Conservation (phyloP, 2,888 invertebrate genomes). For the Caenorhabditis zanzibari region DNA sequence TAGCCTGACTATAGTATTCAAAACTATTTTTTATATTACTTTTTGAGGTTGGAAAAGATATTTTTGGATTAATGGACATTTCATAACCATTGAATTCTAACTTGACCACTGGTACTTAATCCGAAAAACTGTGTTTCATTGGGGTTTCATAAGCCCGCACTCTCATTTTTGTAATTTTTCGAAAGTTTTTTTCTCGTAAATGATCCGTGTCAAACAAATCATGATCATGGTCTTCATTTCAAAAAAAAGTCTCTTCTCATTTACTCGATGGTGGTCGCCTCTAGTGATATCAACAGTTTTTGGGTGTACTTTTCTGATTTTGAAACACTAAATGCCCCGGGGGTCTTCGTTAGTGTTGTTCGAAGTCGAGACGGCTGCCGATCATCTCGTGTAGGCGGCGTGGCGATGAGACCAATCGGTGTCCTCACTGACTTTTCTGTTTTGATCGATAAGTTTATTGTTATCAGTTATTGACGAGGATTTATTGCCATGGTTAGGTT, state of each 20-base stretch:
- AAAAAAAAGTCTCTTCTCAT: neutral
- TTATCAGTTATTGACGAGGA: neutral
- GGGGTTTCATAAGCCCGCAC: too few relatives aligned
- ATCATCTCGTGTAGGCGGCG: constrained; percentile 34
- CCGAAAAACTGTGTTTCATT: neutral
- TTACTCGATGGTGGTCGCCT: constrained; percentile 12
- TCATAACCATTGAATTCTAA: neutral
- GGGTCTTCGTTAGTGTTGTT: constrained; percentile 43
- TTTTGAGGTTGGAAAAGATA: neutral
- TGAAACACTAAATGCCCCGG: constrained; percentile 31
- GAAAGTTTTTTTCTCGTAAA: neutral
- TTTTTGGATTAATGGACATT: neutral
- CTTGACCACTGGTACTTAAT: neutral
- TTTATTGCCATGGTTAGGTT: neutral
- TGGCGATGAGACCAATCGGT: constrained; percentile 21
- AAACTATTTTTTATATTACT: neutral
- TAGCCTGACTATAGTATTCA: neutral
- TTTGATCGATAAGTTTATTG: neutral
- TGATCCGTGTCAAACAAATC: neutral
- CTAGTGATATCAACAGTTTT: constrained; percentile 34
- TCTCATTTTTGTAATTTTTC: neutral
- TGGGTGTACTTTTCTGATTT: constrained; percentile 50
- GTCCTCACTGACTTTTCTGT: constrained; percentile 29
- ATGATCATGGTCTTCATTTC: neutral
- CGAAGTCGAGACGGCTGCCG: constrained; percentile 33